Conservation (phyloP, 2,888 invertebrate genomes). For the Drosophila picticornis region DNA sequence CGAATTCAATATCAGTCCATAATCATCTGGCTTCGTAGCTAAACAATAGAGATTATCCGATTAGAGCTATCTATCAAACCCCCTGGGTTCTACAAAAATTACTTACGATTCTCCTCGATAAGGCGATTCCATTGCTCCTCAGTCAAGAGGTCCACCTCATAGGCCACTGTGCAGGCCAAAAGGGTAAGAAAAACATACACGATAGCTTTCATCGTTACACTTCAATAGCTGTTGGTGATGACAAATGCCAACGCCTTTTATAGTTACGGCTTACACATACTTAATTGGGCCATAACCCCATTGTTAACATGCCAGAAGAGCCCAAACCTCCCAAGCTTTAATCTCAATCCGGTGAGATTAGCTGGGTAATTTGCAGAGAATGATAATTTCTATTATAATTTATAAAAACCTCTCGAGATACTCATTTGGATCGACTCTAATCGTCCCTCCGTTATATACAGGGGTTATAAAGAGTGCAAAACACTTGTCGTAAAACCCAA, state of each 20-base stretch:
- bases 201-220: conserved; percentile 61
- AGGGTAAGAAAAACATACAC: conserved; percentile 63
- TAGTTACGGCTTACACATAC: conserved; percentile 40
- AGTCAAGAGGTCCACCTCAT: conserved; percentile 64
- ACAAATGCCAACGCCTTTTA: conserved; percentile 59
- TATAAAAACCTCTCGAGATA: conserved; percentile 29
- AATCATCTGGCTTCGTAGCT: conserved; percentile 60
- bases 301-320: neutral
- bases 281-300: neutral
- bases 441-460: conserved; percentile 44
- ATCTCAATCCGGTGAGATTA: conserved; percentile 4
- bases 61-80: conserved; percentile 1
- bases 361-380: conserved; percentile 1
- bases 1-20: conserved; percentile 75
- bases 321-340: neutral
- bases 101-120: conserved; percentile 69
- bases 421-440: conserved; percentile 37
- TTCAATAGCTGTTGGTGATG: conserved; percentile 34
- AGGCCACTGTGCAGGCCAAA: conserved; percentile 66
- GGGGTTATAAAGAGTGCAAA: conserved; percentile 35
- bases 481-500: conserved; percentile 40
- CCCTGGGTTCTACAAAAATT: neutral
- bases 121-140: conserved; percentile 70
- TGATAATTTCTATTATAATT: conserved; percentile 38
- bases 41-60: neutral